Evolutionary conservation across 2,113 vertebrate species (phyloP).

Genomic region (Ahaetulla prasina): DNA sequence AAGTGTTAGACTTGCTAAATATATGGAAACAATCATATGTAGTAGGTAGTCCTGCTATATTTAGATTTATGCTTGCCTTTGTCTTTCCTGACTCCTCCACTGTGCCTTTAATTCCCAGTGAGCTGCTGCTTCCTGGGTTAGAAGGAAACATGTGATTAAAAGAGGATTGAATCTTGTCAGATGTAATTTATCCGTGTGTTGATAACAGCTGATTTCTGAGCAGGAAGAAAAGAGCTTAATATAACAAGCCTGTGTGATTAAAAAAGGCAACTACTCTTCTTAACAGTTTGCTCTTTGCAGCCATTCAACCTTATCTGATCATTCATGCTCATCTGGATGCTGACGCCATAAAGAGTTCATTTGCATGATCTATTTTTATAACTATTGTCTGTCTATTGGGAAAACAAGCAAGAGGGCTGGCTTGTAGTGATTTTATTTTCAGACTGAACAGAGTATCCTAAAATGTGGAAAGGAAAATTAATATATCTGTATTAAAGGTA

Average conservation of each 20-base stretch:
- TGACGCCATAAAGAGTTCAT: slow-evolving; percentile 81
- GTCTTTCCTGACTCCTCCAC: slow-evolving; percentile 44
- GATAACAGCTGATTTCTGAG: slow-evolving; percentile 57
- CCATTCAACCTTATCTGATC: slow-evolving; percentile 73
- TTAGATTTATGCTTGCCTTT: slow-evolving; percentile 64
- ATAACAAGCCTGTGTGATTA: slow-evolving; percentile 51
- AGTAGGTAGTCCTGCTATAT: slow-evolving; percentile 67
- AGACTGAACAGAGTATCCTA: slow-evolving; percentile 65
- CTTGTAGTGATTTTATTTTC: slow-evolving; percentile 80
- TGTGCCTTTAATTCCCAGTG: slow-evolving; percentile 40
- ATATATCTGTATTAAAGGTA: slow-evolving; percentile 24
- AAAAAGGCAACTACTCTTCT: slow-evolving; percentile 65
- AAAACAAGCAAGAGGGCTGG: slow-evolving; percentile 81
- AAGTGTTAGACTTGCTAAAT: slow-evolving; percentile 66
- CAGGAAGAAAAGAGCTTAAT: slow-evolving; percentile 66
- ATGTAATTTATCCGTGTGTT: slow-evolving; percentile 60
- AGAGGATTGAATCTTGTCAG: slow-evolving; percentile 57
- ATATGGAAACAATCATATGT: slow-evolving; percentile 50
- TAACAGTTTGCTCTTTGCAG: slow-evolving; percentile 79
- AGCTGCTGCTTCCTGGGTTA: slow-evolving; percentile 40
- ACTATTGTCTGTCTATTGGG: slow-evolving; percentile 94
- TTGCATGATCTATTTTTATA: slow-evolving; percentile 83
- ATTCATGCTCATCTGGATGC: slow-evolving; percentile 84
- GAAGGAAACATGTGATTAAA: slow-evolving; percentile 60
- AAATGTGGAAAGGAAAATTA: slow-evolving; percentile 25